Evolutionary conservation across 2,113 vertebrate species (phyloP).

Genomic region (Eptesicus fuscus): DNA sequence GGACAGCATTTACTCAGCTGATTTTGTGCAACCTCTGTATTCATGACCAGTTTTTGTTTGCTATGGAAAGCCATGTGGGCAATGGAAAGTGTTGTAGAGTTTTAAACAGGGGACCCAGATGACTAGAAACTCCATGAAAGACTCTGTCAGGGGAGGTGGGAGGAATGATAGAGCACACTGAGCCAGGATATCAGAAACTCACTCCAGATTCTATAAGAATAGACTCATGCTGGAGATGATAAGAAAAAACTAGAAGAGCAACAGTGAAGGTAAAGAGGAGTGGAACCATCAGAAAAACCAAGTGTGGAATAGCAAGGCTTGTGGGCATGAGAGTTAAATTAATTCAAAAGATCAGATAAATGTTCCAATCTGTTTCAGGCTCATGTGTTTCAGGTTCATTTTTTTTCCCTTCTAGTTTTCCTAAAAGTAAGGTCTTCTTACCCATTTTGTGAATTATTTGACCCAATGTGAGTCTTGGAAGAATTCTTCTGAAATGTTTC

Average conservation of each 20-base stretch:
- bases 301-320: neutral
- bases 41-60: neutral
- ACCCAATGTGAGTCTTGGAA: neutral
- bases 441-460: neutral
- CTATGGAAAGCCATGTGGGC: neutral
- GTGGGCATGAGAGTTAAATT: neutral
- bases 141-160: neutral
- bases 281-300: neutral
- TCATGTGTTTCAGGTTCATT: neutral
- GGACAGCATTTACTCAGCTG: neutral
- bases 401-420: neutral
- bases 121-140: neutral
- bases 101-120: neutral
- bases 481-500: neutral
- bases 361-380: neutral
- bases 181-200: neutral
- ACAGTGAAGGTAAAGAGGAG: neutral
- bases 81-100: neutral
- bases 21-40: neutral
- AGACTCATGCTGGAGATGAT: neutral
- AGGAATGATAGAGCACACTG: neutral
- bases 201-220: neutral
- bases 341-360: neutral
- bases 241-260: neutral
- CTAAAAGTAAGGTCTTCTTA: neutral